Evolutionary conservation across 2,113 vertebrate species (phyloP), one percentile per base, ranked within the genome.

Genomic region (Syngnathus typhle): DNA sequence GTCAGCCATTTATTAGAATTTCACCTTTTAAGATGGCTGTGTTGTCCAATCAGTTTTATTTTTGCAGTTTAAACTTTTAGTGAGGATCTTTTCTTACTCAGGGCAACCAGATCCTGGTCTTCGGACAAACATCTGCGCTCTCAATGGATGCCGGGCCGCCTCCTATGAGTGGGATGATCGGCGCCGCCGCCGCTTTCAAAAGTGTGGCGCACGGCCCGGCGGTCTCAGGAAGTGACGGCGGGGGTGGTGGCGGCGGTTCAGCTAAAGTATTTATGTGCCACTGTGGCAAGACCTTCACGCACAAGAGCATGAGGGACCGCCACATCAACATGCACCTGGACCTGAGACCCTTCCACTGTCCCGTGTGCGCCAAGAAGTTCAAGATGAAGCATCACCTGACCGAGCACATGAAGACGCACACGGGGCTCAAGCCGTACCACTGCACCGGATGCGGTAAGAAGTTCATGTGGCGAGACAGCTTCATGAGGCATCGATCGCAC

Each of bases 331-430:
- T 98, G 95, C 95, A 98, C 84, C 92, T 98, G 73, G 94, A 96
- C 90, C 90, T 98, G 64, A 88, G 95, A 1, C 95, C 95, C 1
- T 98, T 98, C 80, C 91, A 90, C 91, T 98, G 95, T 81, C 94
- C 95, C 0, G 92, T 95, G 52, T 98, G 95, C 61, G 85, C 87
- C 89, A 98, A 98, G 75, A 93, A 93, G 76, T 98, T 96, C 89
- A 98, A 98, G 90, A 96, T 98, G 95, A 96, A 98, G 87, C 95
- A 98, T 64, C 95, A 96, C 84, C 92, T 98, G 19, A 96, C 95
- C 0, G 95, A 98, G 89, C 95, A 98, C 90, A 96, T 96, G 93
- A 98, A 98, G 90, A 96, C 95, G 0, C 95, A 98, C 89, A 95
- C 95, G 0, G 95, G 94, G 27, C 93, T 95, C 64, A 95, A 95